Base-by-base conservation (phyloP, 2,888 invertebrate species). In the Marronus borbonicus region DNA sequence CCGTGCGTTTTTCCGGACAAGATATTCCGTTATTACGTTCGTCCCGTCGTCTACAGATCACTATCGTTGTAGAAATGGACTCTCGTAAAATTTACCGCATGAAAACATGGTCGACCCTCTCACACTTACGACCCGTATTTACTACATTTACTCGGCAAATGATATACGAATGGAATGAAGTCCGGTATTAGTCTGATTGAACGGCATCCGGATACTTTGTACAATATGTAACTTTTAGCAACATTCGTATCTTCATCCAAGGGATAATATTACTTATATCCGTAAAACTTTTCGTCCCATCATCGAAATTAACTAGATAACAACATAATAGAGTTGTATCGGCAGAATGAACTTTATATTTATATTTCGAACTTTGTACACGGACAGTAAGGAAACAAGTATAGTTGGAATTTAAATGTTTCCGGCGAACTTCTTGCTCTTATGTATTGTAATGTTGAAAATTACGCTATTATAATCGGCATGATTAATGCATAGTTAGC, bases 21-120 rank as follows among this genome's bases (percentile, higher is more conserved):
- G 76, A 76, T 72, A 72, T 72, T 58, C 72, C 39, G 66, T 76
- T 65, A 76, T 76, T 76, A 76, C 76, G 55, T 76, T 65, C 65
- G 76, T 65, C 76, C 55, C 55, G 66, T 76, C 65, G 76, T 76
- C 76, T 76, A 76, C 65, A 76, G 76, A 76, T 76, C 76, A 76
- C 76, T 76, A 76, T 76, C 76, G 58, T 39, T 65, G 28, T 52
- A 66, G 76, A 65, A 76, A 76, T 66, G 66, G 66, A 76, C 52
- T 55, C 64, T 66, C 76, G 20, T 76, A 76, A 76, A 76, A 50
- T 76, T 65, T 44, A 72, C 39, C 72, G 44, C 58, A 72, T 72
- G 58, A 72, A 72, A 72, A 72, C 72, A 72, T 72, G 36, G 44
- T 20, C 58, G 39, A 55, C 55, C 55, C 58, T 70, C 70, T 55